Evolutionary conservation across 2,113 vertebrate genomes (phyloP), one percentile per base, ranked within the genome.

Genomic region (Dicaeum eximium): DNA sequence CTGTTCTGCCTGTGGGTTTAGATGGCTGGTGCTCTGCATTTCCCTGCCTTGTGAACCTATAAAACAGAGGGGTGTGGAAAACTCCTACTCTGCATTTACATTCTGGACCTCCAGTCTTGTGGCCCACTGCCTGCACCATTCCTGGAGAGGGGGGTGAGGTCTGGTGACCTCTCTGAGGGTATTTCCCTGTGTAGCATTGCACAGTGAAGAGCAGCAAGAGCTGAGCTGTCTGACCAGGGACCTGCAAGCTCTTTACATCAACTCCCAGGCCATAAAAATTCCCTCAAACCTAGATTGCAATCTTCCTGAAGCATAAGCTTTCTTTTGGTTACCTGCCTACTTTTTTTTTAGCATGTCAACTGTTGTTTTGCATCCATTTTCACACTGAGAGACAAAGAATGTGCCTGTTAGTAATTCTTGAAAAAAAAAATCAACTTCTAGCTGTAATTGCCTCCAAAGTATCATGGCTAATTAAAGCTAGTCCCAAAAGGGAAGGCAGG

Each of bases 401-500:
- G 54, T 10, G 33, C 15, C 21, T 71, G n/a, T 23, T 30, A 48
- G 24, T 71, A 73, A 83, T 93, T 88, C 28, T 65, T 91, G 3
- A 9, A 53, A 56, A 88, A 75, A 20, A 50, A 11, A 89, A 77
- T 61, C n/a, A 91, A 53, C 20, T 75, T 62, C n/a, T 79, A 83
- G 7, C 56, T 89, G 85, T 80, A 66, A 86, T 62, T 86, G 42
- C 67, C 81, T 47, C 54, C 91, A 27, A 90, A 93, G 8, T 50
- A 50, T 96, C 64, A 51, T 54, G 75, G 70, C 88, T 93, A 95
- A 77, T 97, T 92, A 92, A 86, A 92, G 80, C 56, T 83, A 48
- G 92, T 77, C 81, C 91, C 67, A 80, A 77, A 95, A 79, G 81
- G 37, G 47, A 91, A 93, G 65, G 60, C 91, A 89, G 85, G 70